Percentiles rank a stretch among this genome's conserved stretches.
phyloP scores from a whole-genome alignment of 2,797 vertebrate genomes.

The Capromys pilorides region DNA sequence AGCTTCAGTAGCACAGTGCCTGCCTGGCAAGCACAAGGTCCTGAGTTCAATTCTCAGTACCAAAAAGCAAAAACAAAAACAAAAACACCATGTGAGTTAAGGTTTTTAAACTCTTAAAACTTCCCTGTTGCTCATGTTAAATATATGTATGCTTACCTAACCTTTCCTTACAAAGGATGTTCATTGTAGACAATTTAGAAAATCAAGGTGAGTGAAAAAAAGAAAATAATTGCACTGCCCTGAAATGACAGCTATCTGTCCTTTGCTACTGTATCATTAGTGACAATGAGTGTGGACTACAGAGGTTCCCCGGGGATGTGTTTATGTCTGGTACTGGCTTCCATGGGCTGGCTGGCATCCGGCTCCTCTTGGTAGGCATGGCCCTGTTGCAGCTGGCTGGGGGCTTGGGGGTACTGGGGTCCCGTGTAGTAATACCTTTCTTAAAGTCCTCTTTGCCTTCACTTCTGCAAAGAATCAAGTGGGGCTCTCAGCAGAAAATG shows the following conservation, averaged over 20 bases:
- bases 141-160: neutral
- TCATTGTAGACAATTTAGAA: neutral
- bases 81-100: no score
- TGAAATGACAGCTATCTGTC: neutral
- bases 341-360: neutral
- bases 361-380: neutral
- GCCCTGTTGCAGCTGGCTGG: neutral
- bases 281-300: neutral
- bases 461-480: neutral
- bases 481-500: neutral
- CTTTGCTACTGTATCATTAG: neutral
- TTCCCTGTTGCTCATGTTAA: neutral
- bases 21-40: no score
- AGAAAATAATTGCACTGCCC: neutral
- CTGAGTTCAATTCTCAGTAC: no score
- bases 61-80: no score
- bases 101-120: neutral
- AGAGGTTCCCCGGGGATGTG: neutral
- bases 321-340: neutral
- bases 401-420: neutral
- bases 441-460: neutral
- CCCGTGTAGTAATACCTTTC: neutral
- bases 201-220: neutral
- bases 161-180: neutral
- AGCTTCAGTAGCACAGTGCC: no score